These are phyloP conservation scores for Rhodophaea formosa DNA, from an alignment of 2,888 invertebrate genomes.

Conservation along the genomic window DNA sequence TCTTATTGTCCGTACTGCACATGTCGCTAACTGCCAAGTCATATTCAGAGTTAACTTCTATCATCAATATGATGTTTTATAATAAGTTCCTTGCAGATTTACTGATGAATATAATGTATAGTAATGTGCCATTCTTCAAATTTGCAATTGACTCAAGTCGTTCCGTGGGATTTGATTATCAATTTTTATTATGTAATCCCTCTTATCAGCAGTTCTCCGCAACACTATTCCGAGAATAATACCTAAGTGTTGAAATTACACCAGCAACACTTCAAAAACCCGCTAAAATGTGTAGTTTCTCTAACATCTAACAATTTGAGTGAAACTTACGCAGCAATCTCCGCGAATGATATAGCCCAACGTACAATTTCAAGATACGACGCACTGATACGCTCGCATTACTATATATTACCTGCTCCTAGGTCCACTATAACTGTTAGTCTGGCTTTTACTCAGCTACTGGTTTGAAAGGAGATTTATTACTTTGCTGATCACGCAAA, in stretches of 20 bases:
- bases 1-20: neutral
- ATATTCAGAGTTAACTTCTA: no score
- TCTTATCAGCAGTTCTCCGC: neutral
- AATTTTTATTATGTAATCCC: neutral
- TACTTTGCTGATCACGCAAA: slow-evolving; percentile 2
- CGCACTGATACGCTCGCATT: slow-evolving; percentile 22
- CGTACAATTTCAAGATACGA: slow-evolving; percentile 24
- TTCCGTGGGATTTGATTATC: neutral
- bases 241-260: neutral
- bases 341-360: slow-evolving; percentile 6
- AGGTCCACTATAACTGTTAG: slow-evolving; percentile 22
- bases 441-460: slow-evolving; percentile 20
- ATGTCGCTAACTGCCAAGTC: neutral
- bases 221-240: neutral
- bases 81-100: no score
- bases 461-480: slow-evolving; percentile 17
- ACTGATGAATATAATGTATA: no score
- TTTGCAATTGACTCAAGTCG: no score
- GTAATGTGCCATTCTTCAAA: no score
- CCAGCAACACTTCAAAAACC: neutral
- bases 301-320: slow-evolving; percentile 10
- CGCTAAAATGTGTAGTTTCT: slow-evolving; percentile 10
- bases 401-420: slow-evolving; percentile 22
- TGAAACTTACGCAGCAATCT: slow-evolving; percentile 8
- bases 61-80: no score